Evolutionary conservation across 2,888 invertebrate species (phyloP), one percentile per base, ranked within the genome.

Genomic region (Aphidius colemani): DNA sequence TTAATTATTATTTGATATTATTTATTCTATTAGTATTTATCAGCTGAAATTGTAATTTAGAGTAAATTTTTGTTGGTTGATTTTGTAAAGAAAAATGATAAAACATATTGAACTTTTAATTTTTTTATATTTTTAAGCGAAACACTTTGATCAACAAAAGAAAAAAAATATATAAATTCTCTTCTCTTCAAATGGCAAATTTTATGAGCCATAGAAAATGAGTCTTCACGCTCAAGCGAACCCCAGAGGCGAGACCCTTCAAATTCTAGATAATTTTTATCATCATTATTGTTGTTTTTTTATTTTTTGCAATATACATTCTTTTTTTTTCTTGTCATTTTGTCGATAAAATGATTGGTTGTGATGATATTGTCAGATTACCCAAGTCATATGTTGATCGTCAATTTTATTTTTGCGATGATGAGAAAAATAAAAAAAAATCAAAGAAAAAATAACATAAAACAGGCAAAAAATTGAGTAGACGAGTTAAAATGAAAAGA

Each of bases 351-450:
- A 66, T 65, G 67, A 67, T 67, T 59, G 67, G 67, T 13, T 10
- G 30, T 30, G 30, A n/a, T 44, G 49, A 66, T 65, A 67, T 67
- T 66, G 67, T 63, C 44, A 67, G 68, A 69, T 69, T 67, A 64
- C 50, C 59, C 8, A 13, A 41, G 53, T 41, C 59, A 59, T 60
- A 55, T 40, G 41, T 18, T 30, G 30, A 30, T 30, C 3, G 30
- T 30, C 51, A 48, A 48, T 43, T 53, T 53, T 50, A 62, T 67
- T 66, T 66, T 57, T 53, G 59, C 53, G 63, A 30, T 66, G 49
- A 41, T 51, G 49, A 60, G 45, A 18, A 61, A 50, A 69, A 57
- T 51, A 59, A 56, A 71, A 70, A 69, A 57, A 40, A 53, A 55
- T 60, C 55, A 11, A 13, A 56, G 43, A 51, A 48, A 55, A 41